Evolutionary conservation across 2,888 invertebrate species (phyloP), one percentile per base, ranked within the genome.

Genomic region (Diadromus collaris): DNA sequence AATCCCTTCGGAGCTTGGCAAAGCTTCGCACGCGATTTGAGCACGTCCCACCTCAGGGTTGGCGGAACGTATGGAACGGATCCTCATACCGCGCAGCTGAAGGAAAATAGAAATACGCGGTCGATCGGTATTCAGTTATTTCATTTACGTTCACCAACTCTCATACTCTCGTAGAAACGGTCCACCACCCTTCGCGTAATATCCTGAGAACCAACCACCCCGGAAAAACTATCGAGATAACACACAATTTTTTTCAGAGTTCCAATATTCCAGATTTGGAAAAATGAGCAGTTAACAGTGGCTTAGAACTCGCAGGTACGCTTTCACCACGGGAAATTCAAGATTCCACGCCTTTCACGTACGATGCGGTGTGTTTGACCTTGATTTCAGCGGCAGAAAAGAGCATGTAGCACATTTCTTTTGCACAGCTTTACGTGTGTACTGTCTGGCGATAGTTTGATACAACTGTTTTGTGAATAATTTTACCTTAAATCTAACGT

Each of bases 341-440:
- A 38, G 65, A 68, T 74, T 68, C 51, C 19, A 51, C 38, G 16
- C 51, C 4, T 44, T 61, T 54, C 68, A 27, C 61, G 16, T 60
- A 27, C 34, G 21, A 56, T 48, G 21, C 48, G 13, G 27, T 44
- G 24, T 34, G 60, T 29, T 32, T 60, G 67, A 67, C 48, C 64
- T 64, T 64, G 64, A 73, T 73, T 74, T 67, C 67, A 60, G 34
- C 73, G 34, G 61, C 67, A 60, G 38, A 67, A 73, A 65, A 13
- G 24, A 58, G 21, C 32, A 29, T 16, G 21, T 21, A 19, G 63
- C 6, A 2, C 32, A 48, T 64, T 67, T 60, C 10, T 48, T 27
- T 32, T 34, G 16, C 16, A 41, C 16, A 41, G 5, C 38, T 10
- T 41, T 41, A 16, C 6, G 38, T 41, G 38, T 4, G 38, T 41